A percentile compares a stretch with the other conserved stretches of the same genome.
These are phyloP conservation scores for Catocala nupta DNA, from an alignment of 2,888 invertebrate species.

Conservation along the genomic window DNA sequence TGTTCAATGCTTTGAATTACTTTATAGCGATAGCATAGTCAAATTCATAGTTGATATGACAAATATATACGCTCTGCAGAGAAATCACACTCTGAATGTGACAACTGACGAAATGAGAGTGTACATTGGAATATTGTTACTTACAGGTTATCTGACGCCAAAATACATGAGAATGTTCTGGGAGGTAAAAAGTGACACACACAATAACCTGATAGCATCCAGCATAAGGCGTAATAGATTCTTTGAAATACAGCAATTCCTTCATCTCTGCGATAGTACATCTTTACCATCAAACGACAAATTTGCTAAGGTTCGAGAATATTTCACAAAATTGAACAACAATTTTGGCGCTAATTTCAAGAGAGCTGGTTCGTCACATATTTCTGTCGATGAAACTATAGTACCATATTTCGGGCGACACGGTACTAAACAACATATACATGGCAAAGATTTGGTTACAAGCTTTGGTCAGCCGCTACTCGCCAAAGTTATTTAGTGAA, in stretches of 20 bases:
- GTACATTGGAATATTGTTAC: conserved; percentile 4
- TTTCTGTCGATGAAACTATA: conserved; percentile 5
- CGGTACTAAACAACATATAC: conserved; percentile 7
- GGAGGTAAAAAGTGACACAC: too few relatives aligned
- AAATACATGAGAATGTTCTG: too few relatives aligned
- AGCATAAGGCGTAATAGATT: too few relatives aligned
- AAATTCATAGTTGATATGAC: neutral
- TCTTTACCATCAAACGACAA: too few relatives aligned
- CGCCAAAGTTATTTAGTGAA: too few relatives aligned
- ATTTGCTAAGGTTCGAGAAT: too few relatives aligned
- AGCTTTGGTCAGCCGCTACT: too few relatives aligned
- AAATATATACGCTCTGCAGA: neutral
- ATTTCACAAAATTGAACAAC: neutral
- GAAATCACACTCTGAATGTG: too few relatives aligned
- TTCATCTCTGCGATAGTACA: too few relatives aligned
- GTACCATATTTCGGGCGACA: conserved; percentile 4
- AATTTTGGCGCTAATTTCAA: conserved; percentile 2
- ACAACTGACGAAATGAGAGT: neutral
- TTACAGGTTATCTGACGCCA: neutral
- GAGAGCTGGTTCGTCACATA: conserved; percentile 7
- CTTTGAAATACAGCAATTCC: too few relatives aligned
- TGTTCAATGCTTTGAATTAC: neutral
- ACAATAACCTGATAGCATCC: too few relatives aligned
- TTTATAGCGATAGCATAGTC: neutral
- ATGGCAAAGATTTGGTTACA: neutral